Evolutionary conservation across 2,888 invertebrate species (phyloP), one percentile per base, ranked within the genome.

Genomic region (Archaeoteleia sp.): DNA sequence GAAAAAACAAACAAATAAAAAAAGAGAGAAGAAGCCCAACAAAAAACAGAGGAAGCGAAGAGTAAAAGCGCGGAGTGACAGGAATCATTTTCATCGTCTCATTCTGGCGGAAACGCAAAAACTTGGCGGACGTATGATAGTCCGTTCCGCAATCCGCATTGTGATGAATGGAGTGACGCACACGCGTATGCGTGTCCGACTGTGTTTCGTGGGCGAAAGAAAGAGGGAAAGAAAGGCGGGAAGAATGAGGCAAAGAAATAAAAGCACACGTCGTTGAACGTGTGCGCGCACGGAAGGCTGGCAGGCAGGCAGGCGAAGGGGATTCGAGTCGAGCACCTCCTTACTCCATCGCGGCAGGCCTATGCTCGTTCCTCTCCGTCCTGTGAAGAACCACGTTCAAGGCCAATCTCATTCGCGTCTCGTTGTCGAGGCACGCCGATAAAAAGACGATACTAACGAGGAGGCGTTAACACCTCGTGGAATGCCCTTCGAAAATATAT

Each of bases 401-500:
- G 72, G 70, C 72, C 72, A 67, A 71, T 69, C 69, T 69, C 54
- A 63, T 71, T 71, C 71, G 62, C 60, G 68, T 71, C 69, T 71
- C 69, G 67, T 69, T 68, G 71, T 69, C 58, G 65, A 63, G 55
- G 71, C 63, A 53, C 67, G 71, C 67, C 62, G 72, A 72, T 66
- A 70, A 72, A 72, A 72, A 70, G 70, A 70, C 67, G 60, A 68
- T 62, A 60, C 73, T 71, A 71, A 71, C 71, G 71, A 73, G 73
- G 67, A 71, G 73, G 70, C 73, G 71, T 71, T 71, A 71, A 71
- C 73, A 71, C 73, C 73, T 67, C 51, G 55, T 53, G 71, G 73
- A 70, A 73, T 73, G 62, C 65, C 15, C 57, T 42, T 10, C 63
- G 54, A 58, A 70, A 69, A 69, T 68, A 55, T 58, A 49, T 57